phyloP scores from a whole-genome alignment of 1,140 invertebrate genomes.

The Dysdera silvatica region DNA sequence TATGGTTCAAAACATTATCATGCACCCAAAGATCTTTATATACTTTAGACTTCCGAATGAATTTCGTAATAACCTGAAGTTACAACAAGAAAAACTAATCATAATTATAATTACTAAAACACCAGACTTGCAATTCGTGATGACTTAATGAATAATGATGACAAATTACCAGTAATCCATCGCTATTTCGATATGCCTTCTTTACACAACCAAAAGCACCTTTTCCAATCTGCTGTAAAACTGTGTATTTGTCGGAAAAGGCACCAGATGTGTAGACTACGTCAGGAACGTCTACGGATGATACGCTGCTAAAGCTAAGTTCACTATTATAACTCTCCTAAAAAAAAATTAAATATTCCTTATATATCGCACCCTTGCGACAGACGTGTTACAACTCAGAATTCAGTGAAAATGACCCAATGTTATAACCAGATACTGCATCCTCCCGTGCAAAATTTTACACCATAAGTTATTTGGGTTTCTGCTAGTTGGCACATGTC shows the following conservation, averaged over 20 bases:
- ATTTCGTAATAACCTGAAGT: conserved; percentile 58
- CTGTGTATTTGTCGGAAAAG: conserved; percentile 59
- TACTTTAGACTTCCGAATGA: conserved; percentile 62
- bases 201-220: conserved; percentile 68
- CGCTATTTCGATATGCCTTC: conserved; percentile 54
- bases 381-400: too few relatives aligned
- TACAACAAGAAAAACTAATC: neutral
- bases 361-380: too few relatives aligned
- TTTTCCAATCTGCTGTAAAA: conserved; percentile 61
- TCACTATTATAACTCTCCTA: conserved; percentile 7
- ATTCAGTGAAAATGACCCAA: too few relatives aligned
- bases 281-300: conserved; percentile 32
- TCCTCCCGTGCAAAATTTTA: too few relatives aligned
- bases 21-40: conserved; percentile 61
- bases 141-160: too few relatives aligned
- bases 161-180: conserved; percentile 50
- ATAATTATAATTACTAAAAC: neutral
- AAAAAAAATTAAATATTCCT: too few relatives aligned
- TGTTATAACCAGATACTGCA: too few relatives aligned
- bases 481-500: too few relatives aligned
- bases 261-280: conserved; percentile 50
- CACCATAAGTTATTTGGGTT: too few relatives aligned
- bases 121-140: neutral
- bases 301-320: neutral
- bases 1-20: conserved; percentile 47